These are phyloP conservation scores for Ctenopoma kingsleyae DNA, from an alignment of 2,797 vertebrate genomes.

Conservation along the genomic window DNA sequence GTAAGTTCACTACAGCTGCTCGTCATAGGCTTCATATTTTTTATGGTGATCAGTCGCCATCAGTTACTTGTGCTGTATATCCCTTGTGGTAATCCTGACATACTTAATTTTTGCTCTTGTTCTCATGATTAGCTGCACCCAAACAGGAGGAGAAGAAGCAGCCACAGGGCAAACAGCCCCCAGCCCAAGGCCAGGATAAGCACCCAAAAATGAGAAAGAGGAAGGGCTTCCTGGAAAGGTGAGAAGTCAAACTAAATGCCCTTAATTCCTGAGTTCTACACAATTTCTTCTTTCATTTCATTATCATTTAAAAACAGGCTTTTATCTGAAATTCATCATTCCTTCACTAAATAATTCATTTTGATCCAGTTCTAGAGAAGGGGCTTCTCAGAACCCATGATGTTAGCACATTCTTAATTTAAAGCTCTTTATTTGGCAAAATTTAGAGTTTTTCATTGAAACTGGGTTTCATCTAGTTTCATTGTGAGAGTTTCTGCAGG, in stretches of 20 bases:
- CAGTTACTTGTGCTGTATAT: background rate
- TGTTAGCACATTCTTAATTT: background rate
- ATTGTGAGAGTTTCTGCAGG: too few relatives aligned
- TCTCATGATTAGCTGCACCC: slow-evolving; percentile 53
- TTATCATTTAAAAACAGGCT: background rate
- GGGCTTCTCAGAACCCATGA: too few relatives aligned
- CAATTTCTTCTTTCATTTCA: too few relatives aligned
- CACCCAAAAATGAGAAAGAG: slow-evolving; percentile 88
- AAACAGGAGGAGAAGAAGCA: slow-evolving; percentile 86
- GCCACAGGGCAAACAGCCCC: slow-evolving; percentile 81
- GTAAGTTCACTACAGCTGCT: slow-evolving; percentile 44
- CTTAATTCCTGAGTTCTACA: background rate
- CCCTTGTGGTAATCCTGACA: rapidly evolving
- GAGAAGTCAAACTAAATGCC: slow-evolving; percentile 26
- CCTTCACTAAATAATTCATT: too few relatives aligned
- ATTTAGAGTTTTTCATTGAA: too few relatives aligned
- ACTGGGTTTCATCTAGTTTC: too few relatives aligned
- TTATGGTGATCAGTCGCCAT: background rate
- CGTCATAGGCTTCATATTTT: background rate
- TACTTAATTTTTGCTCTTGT: background rate
- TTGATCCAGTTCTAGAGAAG: too few relatives aligned
- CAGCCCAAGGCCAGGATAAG: slow-evolving; percentile 83
- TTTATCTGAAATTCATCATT: too few relatives aligned
- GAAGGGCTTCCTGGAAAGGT: slow-evolving; percentile 94
- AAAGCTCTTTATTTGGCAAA: background rate